A percentile compares a stretch with the other conserved stretches of the same genome.
phyloP scores from a whole-genome alignment of 2,113 vertebrate species.

The Hydropotes inermis region DNA sequence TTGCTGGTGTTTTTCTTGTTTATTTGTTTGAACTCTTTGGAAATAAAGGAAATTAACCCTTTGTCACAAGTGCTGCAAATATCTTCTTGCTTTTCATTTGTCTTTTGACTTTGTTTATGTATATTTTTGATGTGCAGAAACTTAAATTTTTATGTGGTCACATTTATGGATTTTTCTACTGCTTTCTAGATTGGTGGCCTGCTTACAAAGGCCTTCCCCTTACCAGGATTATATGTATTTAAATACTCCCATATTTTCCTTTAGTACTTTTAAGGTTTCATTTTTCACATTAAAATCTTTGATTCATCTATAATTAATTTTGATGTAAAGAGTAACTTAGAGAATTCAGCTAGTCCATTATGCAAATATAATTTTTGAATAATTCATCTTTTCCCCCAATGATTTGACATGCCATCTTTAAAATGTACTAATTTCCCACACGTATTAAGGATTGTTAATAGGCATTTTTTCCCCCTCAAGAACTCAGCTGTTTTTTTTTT shows the following conservation, averaged over 20 bases:
- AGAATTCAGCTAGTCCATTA: conserved; percentile 24
- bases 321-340: neutral
- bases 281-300: conserved; percentile 40
- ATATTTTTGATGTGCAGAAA: neutral
- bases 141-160: conserved; percentile 32
- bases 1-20: conserved; percentile 33
- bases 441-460: neutral
- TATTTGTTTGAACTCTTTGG: conserved; percentile 29
- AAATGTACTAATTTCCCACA: conserved; percentile 29
- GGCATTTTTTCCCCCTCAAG: neutral
- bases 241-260: neutral
- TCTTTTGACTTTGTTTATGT: conserved; percentile 19
- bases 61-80: conserved; percentile 6
- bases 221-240: neutral
- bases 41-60: conserved; percentile 44
- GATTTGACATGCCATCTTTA: conserved; percentile 21
- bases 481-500: neutral
- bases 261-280: conserved; percentile 12
- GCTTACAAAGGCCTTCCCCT: neutral
- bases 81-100: conserved; percentile 19
- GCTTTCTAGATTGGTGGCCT: conserved; percentile 9
- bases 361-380: conserved; percentile 31
- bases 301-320: conserved; percentile 4
- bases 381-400: neutral
- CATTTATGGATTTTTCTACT: neutral